phyloP scores from a whole-genome alignment of 2,888 invertebrate species.

The Bellardia pandia region DNA sequence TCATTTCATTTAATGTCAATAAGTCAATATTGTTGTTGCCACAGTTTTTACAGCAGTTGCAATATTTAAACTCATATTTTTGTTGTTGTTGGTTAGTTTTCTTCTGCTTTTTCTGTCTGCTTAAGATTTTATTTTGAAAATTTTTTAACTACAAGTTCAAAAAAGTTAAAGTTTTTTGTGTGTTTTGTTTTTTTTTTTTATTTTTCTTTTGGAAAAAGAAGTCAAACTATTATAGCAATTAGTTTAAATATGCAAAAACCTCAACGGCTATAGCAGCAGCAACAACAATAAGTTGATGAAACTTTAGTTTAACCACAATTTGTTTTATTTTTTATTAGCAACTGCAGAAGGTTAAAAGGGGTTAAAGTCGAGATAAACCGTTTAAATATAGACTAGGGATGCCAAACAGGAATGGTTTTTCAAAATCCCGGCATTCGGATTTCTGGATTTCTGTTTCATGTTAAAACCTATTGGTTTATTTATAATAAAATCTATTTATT shows the following conservation, averaged over 20 bases:
- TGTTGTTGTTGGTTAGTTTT: constrained; percentile 19
- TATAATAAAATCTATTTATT: too few species aligned
- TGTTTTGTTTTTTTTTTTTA: neutral
- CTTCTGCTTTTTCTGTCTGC: neutral
- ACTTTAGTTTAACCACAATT: constrained; percentile 49
- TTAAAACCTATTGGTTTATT: too few species aligned
- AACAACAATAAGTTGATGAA: constrained; percentile 41
- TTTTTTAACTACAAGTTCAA: constrained; percentile 55
- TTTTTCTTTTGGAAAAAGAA: constrained; percentile 38
- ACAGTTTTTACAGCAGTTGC: constrained; percentile 5
- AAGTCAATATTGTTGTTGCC: constrained; percentile 29
- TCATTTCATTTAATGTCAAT: constrained; percentile 6
- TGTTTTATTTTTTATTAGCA: constrained; percentile 5
- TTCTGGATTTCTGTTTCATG: too few species aligned
- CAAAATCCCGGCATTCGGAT: too few species aligned
- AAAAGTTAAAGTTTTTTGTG: constrained; percentile 43
- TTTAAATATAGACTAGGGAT: neutral
- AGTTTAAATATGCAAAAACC: constrained; percentile 63
- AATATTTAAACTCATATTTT: constrained; percentile 15
- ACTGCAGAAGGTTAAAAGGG: constrained; percentile 54
- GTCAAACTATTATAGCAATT: constrained; percentile 60
- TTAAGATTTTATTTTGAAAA: constrained; percentile 42
- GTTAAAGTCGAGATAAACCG: constrained; percentile 45
- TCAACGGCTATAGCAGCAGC: constrained; percentile 39
- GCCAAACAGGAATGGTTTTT: too few species aligned